Base-by-base conservation (phyloP, 2,888 invertebrate genomes). In the Smittia sp. region DNA sequence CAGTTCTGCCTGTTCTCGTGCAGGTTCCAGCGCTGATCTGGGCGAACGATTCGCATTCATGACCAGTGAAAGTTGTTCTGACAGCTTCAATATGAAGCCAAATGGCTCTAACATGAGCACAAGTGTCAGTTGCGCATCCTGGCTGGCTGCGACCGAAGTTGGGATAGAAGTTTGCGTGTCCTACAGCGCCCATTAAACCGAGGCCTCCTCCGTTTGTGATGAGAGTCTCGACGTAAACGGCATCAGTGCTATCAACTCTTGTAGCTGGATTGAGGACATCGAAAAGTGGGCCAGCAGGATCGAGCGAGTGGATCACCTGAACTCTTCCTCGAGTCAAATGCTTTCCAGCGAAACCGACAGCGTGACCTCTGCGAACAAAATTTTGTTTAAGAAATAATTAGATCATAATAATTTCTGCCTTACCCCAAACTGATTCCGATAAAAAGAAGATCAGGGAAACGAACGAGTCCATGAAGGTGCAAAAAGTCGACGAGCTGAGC, bases 131-230 rank as follows among this genome's bases (percentile, higher is more conserved):
- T 27, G 11, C 63, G 27, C 63, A 63, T 1, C 63, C 63, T 4
- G 63, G 63, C 15, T 63, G 63, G 22, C 4, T 20, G 15, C 46
- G 2, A 6, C 46, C 46, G n/a, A n/a, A 46, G 67, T 83, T 83
- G 1, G 82, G 82, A 74, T 80, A 82, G 75, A 83, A 83, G 38
- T 82, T 81, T 6, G 81, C 79, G 24, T 78, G 78, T 13, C 83
- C 83, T 0, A 82, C 77, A 0, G 81, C 78, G 0, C 76, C 74
- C 0, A 75, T 65, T 27, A 82, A 78, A 0, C 83, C 83, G n/a
- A 82, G 76, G 0, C 76, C 76, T 75, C 79, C 79, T 2, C 77
- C 78, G 74, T 80, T 80, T 0, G 83, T 83, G 67, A 82, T 82
- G 76, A 83, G 80, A 1, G 80, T 78, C 75, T 83, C 81, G n/a